Evolutionary conservation across 2,888 invertebrate genomes (phyloP), one percentile per base, ranked within the genome.

Genomic region (Pecten maximus): DNA sequence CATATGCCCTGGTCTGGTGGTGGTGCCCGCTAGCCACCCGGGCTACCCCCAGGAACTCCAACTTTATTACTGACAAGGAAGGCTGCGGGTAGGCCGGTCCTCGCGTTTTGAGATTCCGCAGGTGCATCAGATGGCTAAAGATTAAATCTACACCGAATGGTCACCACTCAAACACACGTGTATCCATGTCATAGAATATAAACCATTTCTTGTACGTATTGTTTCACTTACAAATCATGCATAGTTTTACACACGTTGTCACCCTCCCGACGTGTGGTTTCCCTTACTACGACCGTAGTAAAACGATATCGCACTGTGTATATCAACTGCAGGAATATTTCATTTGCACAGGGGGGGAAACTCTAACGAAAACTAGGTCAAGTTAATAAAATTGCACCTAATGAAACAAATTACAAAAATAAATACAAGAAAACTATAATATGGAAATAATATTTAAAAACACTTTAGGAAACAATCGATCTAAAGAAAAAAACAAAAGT

Each of bases 1-100:
- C 92, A 91, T 91, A 50, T 87, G 86, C 44, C 54, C 89, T 50
- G 60, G 16, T 74, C 74, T 35, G 74, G 74, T 74, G 74, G 74
- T 74, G 74, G 35, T 74, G 35, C 74, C 74, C 74, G 74, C 74
- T 74, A 35, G 74, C 74, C 74, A 74, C 74, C 74, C 74, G 74
- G 74, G 74, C 74, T 28, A 23, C 74, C 74, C 74, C 74, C 74
- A 74, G 74, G 28, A 74, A 74, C 35, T 74, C 74, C 74, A 74
- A 74, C 28, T 74, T 23, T 2, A 44, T 10, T 44, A 3, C 74
- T 28, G 74, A 74, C 74, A 74, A 74, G 74, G 74, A 74, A 74
- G 74, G 74, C 74, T 23, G 74, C 74, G 74, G 74, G 28, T 74
- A 88, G 60, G 88, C 50, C 39, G 88, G 60, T 88, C 88, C 54